Evolutionary conservation across 1,140 invertebrate species (phyloP).

Genomic region (Bombus pyrosoma): DNA sequence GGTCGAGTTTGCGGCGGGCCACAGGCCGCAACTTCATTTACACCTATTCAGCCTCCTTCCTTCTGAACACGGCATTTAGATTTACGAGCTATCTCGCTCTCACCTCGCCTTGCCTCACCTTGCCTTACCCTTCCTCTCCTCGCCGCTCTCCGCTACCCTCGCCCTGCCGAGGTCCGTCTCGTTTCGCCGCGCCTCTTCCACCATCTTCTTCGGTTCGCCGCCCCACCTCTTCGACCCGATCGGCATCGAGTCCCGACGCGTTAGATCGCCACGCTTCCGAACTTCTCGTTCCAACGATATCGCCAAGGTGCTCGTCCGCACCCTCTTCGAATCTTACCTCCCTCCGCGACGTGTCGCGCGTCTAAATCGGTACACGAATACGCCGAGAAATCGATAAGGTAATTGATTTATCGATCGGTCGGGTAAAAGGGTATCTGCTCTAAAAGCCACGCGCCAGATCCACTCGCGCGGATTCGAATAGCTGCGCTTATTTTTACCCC

Average conservation of each 20-base stretch:
- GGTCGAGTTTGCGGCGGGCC: constrained; percentile 65
- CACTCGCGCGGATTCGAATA: not conserved
- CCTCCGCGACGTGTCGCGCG: not conserved
- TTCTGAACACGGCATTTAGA: constrained; percentile 67
- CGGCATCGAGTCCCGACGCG: constrained; percentile 5
- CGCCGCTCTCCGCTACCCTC: not conserved
- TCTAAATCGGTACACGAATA: not conserved
- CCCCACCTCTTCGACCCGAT: constrained; percentile 24
- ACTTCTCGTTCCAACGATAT: not conserved
- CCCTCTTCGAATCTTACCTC: not conserved
- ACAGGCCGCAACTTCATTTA: constrained; percentile 80
- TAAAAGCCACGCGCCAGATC: constrained; percentile 54
- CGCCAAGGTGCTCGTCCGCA: not conserved
- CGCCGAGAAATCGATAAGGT: constrained; percentile 17
- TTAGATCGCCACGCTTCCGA: constrained; percentile 19
- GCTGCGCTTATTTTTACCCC: constrained; percentile 47
- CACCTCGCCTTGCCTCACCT: constrained; percentile 28
- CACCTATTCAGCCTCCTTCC: constrained; percentile 78
- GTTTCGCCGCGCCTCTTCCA: constrained; percentile 14
- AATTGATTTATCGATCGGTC: constrained; percentile 38
- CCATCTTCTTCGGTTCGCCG: constrained; percentile 15
- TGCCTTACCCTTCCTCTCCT: not conserved
- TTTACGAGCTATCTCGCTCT: constrained; percentile 78
- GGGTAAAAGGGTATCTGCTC: constrained; percentile 36
- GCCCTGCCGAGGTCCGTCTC: not conserved